These are phyloP conservation scores for Tipula lateralis DNA, from an alignment of 2,888 invertebrate genomes.

Conservation along the genomic window DNA sequence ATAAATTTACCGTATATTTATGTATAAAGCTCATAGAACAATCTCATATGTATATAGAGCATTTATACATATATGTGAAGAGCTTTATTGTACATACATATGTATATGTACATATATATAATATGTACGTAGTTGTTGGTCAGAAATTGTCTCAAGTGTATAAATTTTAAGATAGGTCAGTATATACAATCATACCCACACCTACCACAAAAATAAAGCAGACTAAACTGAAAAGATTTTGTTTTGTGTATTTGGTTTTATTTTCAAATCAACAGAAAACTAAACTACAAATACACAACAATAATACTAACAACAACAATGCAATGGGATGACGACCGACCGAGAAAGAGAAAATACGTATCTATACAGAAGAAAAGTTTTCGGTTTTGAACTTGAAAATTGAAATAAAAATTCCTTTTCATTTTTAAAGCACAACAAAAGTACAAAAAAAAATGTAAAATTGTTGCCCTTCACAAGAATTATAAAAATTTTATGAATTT, in stretches of 20 bases:
- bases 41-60: too few species aligned
- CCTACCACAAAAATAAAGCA: background rate
- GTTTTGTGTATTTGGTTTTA: background rate
- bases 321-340: background rate
- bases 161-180: constrained; percentile 11
- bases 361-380: background rate
- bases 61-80: background rate
- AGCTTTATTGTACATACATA: background rate
- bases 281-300: background rate
- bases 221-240: background rate
- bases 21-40: background rate
- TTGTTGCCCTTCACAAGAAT: constrained; percentile 19
- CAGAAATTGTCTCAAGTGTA: constrained; percentile 6
- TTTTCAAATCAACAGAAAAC: background rate
- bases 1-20: background rate
- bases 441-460: background rate
- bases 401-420: background rate
- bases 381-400: constrained; percentile 11
- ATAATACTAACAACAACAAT: background rate
- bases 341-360: background rate
- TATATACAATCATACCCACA: background rate
- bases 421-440: background rate
- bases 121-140: background rate
- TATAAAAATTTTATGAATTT: constrained; percentile 9
- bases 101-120: background rate